Percentiles rank a stretch among this genome's conserved stretches.
Conservation (phyloP, 2,888 invertebrate species). For the Dione vanillae region DNA sequence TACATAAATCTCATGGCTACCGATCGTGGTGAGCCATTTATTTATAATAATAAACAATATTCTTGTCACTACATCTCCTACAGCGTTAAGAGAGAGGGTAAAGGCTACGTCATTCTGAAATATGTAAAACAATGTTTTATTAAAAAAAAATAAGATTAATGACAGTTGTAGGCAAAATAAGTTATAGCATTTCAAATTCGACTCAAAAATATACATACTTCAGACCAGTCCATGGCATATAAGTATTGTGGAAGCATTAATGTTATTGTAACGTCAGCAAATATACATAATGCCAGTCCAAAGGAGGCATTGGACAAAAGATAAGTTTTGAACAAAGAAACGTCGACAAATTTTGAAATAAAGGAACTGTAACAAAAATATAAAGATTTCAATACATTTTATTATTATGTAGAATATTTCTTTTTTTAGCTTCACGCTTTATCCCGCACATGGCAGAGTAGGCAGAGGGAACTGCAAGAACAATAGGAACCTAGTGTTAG, state of each 20-base stretch:
- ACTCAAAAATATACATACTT: slow-evolving; percentile 59
- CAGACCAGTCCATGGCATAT: slow-evolving; percentile 74
- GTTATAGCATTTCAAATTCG: too few relatives aligned
- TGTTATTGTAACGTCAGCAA: slow-evolving; percentile 81
- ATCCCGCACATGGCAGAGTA: too few relatives aligned
- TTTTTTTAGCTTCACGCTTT: too few relatives aligned
- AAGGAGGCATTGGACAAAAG: slow-evolving; percentile 84
- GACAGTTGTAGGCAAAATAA: too few relatives aligned
- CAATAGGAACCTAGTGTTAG: too few relatives aligned
- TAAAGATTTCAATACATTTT: not conserved
- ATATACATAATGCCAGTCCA: slow-evolving; percentile 80
- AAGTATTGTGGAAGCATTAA: slow-evolving; percentile 84
- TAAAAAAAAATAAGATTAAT: too few relatives aligned
- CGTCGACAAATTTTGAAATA: slow-evolving; percentile 64
- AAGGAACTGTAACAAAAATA: slow-evolving; percentile 38
- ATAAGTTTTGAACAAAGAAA: slow-evolving; percentile 82
- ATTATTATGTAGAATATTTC: too few relatives aligned
- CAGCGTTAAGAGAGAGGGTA: slow-evolving; percentile 85
- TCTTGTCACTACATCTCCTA: slow-evolving; percentile 86
- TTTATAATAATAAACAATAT: slow-evolving; percentile 83
- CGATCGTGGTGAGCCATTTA: slow-evolving; percentile 76
- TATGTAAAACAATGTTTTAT: not conserved
- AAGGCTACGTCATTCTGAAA: slow-evolving; percentile 83
- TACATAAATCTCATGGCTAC: slow-evolving; percentile 85
- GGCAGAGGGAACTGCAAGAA: too few relatives aligned